Conservation (phyloP, 2,888 invertebrate species). For the Drosophila fulvimacula region DNA sequence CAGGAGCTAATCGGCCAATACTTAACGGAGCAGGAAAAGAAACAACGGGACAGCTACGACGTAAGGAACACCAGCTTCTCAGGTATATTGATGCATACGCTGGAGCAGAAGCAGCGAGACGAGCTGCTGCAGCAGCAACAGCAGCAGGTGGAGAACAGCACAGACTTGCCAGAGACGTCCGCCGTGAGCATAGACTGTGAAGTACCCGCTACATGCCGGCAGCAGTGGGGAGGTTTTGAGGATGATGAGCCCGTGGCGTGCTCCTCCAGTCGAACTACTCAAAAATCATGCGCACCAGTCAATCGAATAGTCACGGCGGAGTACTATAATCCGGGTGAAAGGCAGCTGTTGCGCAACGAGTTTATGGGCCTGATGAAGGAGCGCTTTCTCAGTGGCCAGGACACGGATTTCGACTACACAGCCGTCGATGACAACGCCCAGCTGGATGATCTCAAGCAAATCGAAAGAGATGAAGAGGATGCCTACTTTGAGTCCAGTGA, state of each 20-base stretch:
- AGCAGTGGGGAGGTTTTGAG: slow-evolving; percentile 87
- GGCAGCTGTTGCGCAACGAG: slow-evolving; percentile 90
- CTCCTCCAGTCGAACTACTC: slow-evolving; percentile 56
- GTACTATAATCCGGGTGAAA: slow-evolving; percentile 85
- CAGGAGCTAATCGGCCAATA: slow-evolving; percentile 95
- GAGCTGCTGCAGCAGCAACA: slow-evolving; percentile 87
- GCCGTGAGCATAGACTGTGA: slow-evolving; percentile 64
- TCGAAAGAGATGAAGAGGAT: slow-evolving; percentile 94
- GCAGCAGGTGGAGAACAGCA: slow-evolving; percentile 75
- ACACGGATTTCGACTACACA: slow-evolving; percentile 93
- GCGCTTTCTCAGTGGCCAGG: slow-evolving; percentile 92
- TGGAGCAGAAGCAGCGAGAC: slow-evolving; percentile 90
- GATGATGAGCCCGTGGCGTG: slow-evolving; percentile 83
- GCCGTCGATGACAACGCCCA: slow-evolving; percentile 92
- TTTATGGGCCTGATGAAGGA: slow-evolving; percentile 94
- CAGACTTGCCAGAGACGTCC: background rate
- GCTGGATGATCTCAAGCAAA: slow-evolving; percentile 90
- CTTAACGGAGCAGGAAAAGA: slow-evolving; percentile 91
- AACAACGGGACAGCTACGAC: slow-evolving; percentile 87
- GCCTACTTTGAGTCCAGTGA: slow-evolving; percentile 94
- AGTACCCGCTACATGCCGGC: slow-evolving; percentile 78
- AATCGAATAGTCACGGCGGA: slow-evolving; percentile 48
- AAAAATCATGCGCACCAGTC: background rate
- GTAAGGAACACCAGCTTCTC: slow-evolving; percentile 88
- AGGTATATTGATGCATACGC: slow-evolving; percentile 91